A percentile compares a stretch with the other conserved stretches of the same genome.
Conservation (phyloP, 92 coral and sea anemone species). For the Epizoanthus rinbou region DNA sequence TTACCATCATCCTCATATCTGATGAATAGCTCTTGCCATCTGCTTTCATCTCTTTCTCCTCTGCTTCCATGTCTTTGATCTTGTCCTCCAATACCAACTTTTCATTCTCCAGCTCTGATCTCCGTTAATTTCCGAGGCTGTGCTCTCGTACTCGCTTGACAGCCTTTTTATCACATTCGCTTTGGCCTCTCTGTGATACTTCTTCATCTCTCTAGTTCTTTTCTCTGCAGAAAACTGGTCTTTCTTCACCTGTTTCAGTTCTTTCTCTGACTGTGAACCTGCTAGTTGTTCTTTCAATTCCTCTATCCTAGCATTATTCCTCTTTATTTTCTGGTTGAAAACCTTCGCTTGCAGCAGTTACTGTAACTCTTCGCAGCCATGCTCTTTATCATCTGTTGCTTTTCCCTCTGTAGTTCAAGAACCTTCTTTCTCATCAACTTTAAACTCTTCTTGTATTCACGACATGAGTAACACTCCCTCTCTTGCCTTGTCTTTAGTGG, state of each 20-base stretch:
- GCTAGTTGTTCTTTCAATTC: neutral
- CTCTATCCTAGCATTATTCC: neutral
- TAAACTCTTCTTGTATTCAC: neutral
- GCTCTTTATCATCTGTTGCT: neutral
- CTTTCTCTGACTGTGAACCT: neutral
- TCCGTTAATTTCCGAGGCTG: neutral
- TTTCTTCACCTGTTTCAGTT: neutral
- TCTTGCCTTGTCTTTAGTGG: neutral
- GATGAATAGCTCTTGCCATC: too few relatives aligned
- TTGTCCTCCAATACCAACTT: conserved; percentile 9
- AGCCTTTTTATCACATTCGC: neutral
- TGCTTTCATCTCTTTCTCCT: neutral
- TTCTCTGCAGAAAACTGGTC: conserved; percentile 4
- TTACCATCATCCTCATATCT: neutral
- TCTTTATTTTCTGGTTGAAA: conserved; percentile 1
- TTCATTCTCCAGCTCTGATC: neutral
- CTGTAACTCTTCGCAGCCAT: conserved; percentile 5
- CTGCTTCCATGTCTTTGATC: neutral
- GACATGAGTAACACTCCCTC: neutral
- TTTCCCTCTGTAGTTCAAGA: neutral
- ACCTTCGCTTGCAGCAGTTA: neutral
- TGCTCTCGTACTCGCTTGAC: neutral
- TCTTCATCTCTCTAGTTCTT: conserved; percentile 10
- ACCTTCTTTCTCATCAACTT: neutral
- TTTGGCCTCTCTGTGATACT: neutral